A percentile compares a stretch with the other conserved stretches of the same genome.
Conservation (phyloP, 2,113 vertebrate species). For the Oostethus manadensis region DNA sequence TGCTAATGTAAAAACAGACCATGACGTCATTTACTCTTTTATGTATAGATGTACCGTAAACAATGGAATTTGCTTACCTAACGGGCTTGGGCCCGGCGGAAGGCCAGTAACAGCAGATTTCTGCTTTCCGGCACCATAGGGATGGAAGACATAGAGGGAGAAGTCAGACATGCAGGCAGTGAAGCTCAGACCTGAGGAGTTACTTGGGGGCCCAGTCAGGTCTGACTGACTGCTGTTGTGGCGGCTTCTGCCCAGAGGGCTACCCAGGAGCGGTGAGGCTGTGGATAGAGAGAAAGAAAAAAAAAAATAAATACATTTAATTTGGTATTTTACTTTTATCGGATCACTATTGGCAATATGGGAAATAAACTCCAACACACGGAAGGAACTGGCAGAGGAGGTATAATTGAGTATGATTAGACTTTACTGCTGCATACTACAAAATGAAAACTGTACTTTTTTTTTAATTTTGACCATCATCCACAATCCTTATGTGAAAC, state of each 20-base stretch:
- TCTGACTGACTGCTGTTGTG: slow-evolving; percentile 98
- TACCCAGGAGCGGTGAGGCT: slow-evolving; percentile 84
- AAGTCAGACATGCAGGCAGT: slow-evolving; percentile 99
- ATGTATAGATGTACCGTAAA: neutral
- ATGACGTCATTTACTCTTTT: neutral
- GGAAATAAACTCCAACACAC: neutral
- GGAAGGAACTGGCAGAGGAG: too few species aligned
- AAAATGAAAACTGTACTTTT: too few species aligned
- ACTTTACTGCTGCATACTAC: too few species aligned
- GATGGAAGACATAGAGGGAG: slow-evolving; percentile 95
- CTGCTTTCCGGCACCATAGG: slow-evolving; percentile 95
- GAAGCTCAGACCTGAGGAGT: slow-evolving; percentile 94
- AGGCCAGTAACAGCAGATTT: slow-evolving; percentile 87
- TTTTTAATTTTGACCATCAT: too few species aligned
- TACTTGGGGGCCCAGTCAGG: slow-evolving; percentile 80
- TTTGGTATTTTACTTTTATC: neutral
- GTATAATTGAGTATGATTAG: too few species aligned
- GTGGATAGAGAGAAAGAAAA: slow-evolving; percentile 2
- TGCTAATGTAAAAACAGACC: neutral
- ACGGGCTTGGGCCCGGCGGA: slow-evolving; percentile 79
- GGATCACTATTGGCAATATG: neutral
- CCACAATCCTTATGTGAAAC: too few species aligned
- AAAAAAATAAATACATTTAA: neutral
- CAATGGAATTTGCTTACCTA: slow-evolving; percentile 71
- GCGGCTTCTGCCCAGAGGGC: slow-evolving; percentile 86